A percentile compares a stretch with the other conserved stretches of the same genome.
phyloP scores from a whole-genome alignment of 1,140 invertebrate species.

The Eufriesea mexicana region DNA sequence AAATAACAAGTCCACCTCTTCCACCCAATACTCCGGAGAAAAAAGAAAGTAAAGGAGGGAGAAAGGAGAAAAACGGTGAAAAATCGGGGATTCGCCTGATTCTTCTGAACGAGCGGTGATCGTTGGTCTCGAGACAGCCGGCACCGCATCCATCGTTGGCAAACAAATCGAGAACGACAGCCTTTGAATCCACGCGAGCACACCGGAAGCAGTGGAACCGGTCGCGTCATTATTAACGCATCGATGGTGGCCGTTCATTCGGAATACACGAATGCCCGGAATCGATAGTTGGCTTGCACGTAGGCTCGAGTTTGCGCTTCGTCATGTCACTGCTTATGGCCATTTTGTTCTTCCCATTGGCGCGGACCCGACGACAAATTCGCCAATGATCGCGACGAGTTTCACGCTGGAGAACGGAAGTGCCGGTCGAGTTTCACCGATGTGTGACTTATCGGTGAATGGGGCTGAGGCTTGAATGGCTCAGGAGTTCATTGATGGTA shows the following conservation, averaged over 20 bases:
- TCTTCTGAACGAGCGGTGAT: background rate
- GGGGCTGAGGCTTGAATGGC: background rate
- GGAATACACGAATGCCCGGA: conserved; percentile 31
- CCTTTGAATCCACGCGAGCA: conserved; percentile 27
- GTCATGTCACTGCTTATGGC: background rate
- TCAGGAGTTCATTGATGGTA: background rate
- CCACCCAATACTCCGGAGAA: too few relatives aligned
- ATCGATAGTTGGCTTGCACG: conserved; percentile 29
- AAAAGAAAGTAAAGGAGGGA: too few relatives aligned
- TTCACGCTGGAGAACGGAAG: background rate
- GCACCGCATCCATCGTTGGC: background rate
- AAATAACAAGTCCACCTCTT: too few relatives aligned
- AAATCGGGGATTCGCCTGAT: background rate
- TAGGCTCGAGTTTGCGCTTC: conserved; percentile 14
- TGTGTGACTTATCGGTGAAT: conserved; percentile 2
- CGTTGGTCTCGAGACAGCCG: background rate
- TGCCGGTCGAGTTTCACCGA: too few relatives aligned
- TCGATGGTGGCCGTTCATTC: conserved; percentile 28
- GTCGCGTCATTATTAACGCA: conserved; percentile 50
- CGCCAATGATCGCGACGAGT: background rate
- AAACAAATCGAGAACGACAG: conserved; percentile 15
- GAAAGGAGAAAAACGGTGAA: too few relatives aligned
- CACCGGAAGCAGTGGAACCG: conserved; percentile 13
- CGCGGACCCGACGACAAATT: too few relatives aligned
- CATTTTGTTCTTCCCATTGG: background rate